phyloP scores from a whole-genome alignment of 2,113 vertebrate genomes.

The Todiramphus saurophagus region DNA sequence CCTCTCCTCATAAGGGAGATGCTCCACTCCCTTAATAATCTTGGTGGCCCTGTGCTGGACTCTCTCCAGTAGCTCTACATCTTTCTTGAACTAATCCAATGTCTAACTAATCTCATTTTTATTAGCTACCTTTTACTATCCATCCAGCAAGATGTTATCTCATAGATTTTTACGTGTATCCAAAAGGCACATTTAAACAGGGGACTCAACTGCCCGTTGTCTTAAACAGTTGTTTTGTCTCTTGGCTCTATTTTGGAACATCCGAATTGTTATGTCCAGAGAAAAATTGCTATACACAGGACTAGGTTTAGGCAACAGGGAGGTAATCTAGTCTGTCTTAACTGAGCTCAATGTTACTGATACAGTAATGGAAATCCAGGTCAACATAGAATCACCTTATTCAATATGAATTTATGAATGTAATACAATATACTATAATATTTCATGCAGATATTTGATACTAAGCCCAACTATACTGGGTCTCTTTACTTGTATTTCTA shows the following conservation, averaged over 20 bases:
- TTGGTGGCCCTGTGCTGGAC: too few relatives aligned
- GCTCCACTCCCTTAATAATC: too few relatives aligned
- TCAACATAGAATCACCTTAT: background rate
- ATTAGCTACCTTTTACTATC: conserved; percentile 27
- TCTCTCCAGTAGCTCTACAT: too few relatives aligned
- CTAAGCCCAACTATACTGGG: fast-evolving
- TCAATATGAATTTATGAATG: background rate
- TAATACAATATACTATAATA: background rate
- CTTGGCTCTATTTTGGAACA: background rate
- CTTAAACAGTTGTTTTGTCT: background rate
- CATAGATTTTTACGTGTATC: background rate
- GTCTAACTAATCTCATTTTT: conserved; percentile 7
- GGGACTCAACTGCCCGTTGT: background rate
- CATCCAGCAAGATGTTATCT: background rate
- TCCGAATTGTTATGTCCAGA: background rate
- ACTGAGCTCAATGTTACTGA: background rate
- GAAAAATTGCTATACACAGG: background rate
- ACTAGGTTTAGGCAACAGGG: background rate
- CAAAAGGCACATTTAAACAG: background rate
- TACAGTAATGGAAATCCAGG: background rate
- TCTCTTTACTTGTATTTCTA: background rate
- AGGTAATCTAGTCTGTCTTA: background rate
- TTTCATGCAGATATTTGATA: background rate
- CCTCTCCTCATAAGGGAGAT: too few relatives aligned
- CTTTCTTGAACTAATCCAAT: background rate